Base-by-base conservation (phyloP, 1,140 invertebrate genomes). In the Drosophila pandora region DNA sequence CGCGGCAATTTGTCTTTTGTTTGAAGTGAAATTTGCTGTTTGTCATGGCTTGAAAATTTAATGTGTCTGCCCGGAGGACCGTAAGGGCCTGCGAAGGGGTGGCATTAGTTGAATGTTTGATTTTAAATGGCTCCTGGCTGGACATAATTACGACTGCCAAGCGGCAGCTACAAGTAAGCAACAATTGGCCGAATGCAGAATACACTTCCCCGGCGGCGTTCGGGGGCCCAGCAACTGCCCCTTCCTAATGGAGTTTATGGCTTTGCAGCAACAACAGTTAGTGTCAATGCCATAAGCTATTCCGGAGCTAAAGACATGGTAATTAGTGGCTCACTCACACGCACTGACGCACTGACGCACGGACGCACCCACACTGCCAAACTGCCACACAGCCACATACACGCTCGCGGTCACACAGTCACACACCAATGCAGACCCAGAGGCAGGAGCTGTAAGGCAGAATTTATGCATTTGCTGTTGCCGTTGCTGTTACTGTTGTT, bases 11-110 rank as follows among this genome's bases (percentile, higher is more conserved):
- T 87, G 83, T 87, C 82, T 88, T 87, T 88, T 88, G 83, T 88
- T 87, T 88, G 83, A 87, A 83, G 83, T 87, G 71, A 85, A 87
- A 87, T 87, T 87, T 82, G 83, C 75, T 87, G 82, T 88, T 79
- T 87, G 83, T 83, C 78, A 72, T 67, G 58, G 28, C 53, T 64
- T 60, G 57, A 68, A 78, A 74, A 82, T 78, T 87, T 77, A 78
- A 87, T 87, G 81, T 65, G 72, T 21, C 74, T 62, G 57, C 55
- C 70, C 34, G 39, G 13, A 3, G 68, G 69, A 23, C 8, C 22
- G 17, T 1, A 3, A n/a, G 21, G 10, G 7, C 23, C 23, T 21
- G 43, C 4, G 13, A 30, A 10, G 28, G 39, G 43, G 28, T 22
- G 41, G 49, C 65, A 45, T 34, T 56, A 37, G 48, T 55, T 13